These are phyloP conservation scores for Archilochus colubris DNA, from an alignment of 2,113 vertebrate genomes.

Conservation along the genomic window DNA sequence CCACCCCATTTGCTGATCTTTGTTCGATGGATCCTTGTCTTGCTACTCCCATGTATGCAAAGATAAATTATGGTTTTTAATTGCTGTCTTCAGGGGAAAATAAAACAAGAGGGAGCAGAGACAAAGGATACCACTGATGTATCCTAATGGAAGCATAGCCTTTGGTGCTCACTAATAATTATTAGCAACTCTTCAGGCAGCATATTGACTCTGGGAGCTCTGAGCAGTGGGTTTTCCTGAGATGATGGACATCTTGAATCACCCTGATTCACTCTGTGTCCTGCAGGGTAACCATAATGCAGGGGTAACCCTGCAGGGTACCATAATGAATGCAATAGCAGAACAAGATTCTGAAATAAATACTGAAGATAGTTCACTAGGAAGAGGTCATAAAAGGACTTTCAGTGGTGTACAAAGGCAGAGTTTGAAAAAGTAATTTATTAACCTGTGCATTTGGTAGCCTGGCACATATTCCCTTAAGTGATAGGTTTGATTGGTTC, in stretches of 20 bases:
- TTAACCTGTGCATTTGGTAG: not conserved
- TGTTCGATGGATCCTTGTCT: not conserved
- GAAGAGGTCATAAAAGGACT: not conserved
- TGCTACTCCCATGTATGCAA: not conserved
- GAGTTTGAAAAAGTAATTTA: not conserved
- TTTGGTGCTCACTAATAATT: not conserved
- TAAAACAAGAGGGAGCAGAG: not conserved
- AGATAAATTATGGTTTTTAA: not conserved
- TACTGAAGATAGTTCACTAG: not conserved
- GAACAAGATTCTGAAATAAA: constrained; percentile 1
- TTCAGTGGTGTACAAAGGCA: not conserved
- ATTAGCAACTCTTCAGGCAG: not conserved
- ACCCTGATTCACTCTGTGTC: not conserved
- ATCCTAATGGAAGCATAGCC: not conserved
- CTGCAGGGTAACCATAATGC: not conserved
- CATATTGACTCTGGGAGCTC: not conserved
- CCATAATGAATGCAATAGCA: not conserved
- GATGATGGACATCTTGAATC: not conserved
- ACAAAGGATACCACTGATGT: not conserved
- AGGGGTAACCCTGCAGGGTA: not conserved
- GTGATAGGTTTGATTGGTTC: not conserved
- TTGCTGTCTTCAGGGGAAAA: not conserved
- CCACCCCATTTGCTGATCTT: not conserved
- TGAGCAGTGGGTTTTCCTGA: not conserved
- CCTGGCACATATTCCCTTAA: not conserved